Conservation (phyloP, 2,888 invertebrate genomes). For the Mesochorus sp. region DNA sequence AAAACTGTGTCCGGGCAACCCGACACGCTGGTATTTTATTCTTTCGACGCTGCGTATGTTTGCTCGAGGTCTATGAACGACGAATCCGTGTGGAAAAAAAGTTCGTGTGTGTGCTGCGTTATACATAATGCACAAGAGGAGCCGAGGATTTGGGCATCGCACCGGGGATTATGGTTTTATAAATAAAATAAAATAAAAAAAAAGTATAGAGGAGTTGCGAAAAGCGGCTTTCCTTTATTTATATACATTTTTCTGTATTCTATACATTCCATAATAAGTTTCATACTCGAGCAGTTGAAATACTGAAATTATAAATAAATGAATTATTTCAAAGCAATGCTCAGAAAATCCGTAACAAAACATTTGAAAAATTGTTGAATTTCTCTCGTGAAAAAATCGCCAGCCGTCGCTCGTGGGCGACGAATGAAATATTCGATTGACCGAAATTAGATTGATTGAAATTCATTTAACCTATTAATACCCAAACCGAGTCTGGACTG, state of each 20-base stretch:
- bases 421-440: too few species aligned
- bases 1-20: conserved; percentile 7
- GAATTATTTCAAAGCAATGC: too few species aligned
- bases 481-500: too few species aligned
- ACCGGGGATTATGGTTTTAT: conserved; percentile 23
- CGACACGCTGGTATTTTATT: conserved; percentile 7
- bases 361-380: too few species aligned
- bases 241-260: conserved; percentile 10
- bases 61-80: not conserved
- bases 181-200: not conserved
- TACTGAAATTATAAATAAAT: too few species aligned
- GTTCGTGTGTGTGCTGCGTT: conserved; percentile 10
- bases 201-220: conserved; percentile 12
- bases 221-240: conserved; percentile 50
- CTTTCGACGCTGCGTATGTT: not conserved
- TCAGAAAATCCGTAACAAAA: too few species aligned
- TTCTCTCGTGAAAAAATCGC: too few species aligned
- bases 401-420: too few species aligned
- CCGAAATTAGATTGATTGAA: too few species aligned
- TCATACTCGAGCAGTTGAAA: too few species aligned
- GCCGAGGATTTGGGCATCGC: conserved; percentile 13
- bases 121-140: conserved; percentile 48
- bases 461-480: too few species aligned
- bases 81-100: not conserved
- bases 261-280: too few species aligned